A percentile compares a stretch with the other conserved stretches of the same genome.
Conservation (phyloP, 2,888 invertebrate species). For the Campoletis raptor region DNA sequence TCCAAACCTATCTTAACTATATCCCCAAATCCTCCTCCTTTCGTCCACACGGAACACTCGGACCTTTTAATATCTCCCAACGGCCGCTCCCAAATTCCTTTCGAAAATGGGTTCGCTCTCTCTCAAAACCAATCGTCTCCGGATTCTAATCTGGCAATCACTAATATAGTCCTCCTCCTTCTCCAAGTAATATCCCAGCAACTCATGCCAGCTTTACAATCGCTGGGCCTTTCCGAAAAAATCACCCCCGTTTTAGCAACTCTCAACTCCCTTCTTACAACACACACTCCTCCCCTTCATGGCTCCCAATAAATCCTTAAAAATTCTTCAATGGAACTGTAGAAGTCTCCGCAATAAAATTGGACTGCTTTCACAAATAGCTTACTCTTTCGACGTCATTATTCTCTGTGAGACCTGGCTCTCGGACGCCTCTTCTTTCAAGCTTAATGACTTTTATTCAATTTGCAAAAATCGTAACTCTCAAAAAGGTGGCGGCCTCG, state of each 20-base stretch:
- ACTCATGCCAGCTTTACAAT: conserved; percentile 17
- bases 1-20: not conserved
- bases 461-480: not conserved
- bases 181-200: conserved; percentile 25
- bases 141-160: not conserved
- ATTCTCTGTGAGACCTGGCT: conserved; percentile 45
- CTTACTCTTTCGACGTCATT: conserved; percentile 20
- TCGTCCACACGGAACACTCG: not conserved
- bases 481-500: conserved; percentile 22
- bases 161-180: not conserved
- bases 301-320: not conserved
- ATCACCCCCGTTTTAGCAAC: conserved; percentile 14
- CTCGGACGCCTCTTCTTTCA: not conserved
- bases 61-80: not conserved
- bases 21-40: not conserved
- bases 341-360: conserved; percentile 27
- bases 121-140: not conserved
- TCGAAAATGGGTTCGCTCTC: not conserved
- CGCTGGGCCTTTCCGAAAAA: conserved; percentile 19
- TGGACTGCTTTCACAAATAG: not conserved
- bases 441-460: conserved; percentile 2
- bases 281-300: not conserved
- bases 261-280: not conserved
- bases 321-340: conserved; percentile 50
- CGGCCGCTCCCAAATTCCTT: not conserved